Conservation (phyloP, 2,113 vertebrate species). For the Ahaetulla prasina region DNA sequence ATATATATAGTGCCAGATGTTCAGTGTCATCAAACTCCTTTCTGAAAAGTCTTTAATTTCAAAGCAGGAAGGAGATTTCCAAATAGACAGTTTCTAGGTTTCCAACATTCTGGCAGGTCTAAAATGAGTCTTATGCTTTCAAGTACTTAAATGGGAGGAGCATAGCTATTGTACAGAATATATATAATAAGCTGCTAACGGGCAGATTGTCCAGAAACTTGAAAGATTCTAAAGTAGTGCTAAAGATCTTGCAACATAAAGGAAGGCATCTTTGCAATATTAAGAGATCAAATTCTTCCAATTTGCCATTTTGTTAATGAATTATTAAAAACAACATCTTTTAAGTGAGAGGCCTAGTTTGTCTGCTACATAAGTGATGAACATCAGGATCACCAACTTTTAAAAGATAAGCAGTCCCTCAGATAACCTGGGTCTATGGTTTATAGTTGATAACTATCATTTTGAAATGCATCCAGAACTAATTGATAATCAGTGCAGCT, state of each 20-base stretch:
- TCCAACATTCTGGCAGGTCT: not conserved
- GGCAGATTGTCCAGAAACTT: not conserved
- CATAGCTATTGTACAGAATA: not conserved
- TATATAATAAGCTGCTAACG: slow-evolving; percentile 28
- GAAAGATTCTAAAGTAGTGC: slow-evolving; percentile 14
- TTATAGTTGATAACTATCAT: not conserved
- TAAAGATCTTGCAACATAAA: slow-evolving; percentile 18
- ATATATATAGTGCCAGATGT: slow-evolving; percentile 5
- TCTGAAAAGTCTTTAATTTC: slow-evolving; percentile 4
- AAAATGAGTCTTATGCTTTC: slow-evolving; percentile 15
- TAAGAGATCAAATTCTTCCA: not conserved
- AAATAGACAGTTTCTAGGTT: not conserved
- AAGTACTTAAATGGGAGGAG: not conserved
- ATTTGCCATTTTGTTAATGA: not conserved
- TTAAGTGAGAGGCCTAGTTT: not conserved
- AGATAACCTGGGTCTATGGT: not conserved
- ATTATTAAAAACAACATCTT: not conserved
- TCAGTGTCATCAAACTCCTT: not conserved
- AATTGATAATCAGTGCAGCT: not conserved
- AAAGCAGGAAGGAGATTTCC: not conserved
- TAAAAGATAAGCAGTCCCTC: not conserved
- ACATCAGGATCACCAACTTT: not conserved
- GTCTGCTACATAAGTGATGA: not conserved
- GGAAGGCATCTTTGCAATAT: not conserved
- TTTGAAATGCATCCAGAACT: not conserved